Percentiles rank a stretch among this genome's conserved stretches.
phyloP scores from a whole-genome alignment of 2,797 vertebrate genomes.

The Squalus acanthias region DNA sequence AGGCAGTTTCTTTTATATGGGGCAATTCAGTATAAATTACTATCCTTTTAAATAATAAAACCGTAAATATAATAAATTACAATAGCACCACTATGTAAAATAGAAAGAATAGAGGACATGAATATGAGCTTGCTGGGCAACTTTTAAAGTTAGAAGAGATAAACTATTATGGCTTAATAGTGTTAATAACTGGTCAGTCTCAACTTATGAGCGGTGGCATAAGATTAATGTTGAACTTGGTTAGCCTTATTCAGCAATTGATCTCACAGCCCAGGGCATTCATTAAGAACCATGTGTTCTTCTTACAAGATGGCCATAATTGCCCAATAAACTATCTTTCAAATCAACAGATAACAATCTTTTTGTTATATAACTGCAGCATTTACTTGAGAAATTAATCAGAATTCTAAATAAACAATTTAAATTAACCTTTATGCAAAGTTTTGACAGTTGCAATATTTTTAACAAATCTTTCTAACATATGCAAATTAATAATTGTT shows the following conservation, averaged over 20 bases:
- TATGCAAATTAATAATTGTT: constrained; percentile 35
- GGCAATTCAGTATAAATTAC: background rate
- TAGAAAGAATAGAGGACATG: background rate
- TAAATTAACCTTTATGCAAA: background rate
- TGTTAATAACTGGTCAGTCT: background rate
- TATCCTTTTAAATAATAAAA: background rate
- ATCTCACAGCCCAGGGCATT: background rate
- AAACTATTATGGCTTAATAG: background rate
- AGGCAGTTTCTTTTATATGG: background rate
- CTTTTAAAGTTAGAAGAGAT: background rate
- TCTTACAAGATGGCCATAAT: background rate
- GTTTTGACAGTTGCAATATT: background rate
- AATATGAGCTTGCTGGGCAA: background rate
- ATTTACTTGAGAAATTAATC: background rate
- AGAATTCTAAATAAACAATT: constrained; percentile 16
- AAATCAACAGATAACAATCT: background rate
- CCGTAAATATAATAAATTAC: background rate
- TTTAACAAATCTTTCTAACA: background rate
- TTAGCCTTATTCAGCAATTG: background rate
- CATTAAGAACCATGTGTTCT: background rate
- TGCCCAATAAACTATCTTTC: background rate
- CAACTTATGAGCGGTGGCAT: background rate
- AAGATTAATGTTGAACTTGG: background rate
- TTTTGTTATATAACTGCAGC: background rate
- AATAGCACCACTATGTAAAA: background rate